A percentile compares a stretch with the other conserved stretches of the same genome.
Evolutionary conservation across 2,888 invertebrate species (phyloP).

Genomic region (Stictocephala bisonia): DNA sequence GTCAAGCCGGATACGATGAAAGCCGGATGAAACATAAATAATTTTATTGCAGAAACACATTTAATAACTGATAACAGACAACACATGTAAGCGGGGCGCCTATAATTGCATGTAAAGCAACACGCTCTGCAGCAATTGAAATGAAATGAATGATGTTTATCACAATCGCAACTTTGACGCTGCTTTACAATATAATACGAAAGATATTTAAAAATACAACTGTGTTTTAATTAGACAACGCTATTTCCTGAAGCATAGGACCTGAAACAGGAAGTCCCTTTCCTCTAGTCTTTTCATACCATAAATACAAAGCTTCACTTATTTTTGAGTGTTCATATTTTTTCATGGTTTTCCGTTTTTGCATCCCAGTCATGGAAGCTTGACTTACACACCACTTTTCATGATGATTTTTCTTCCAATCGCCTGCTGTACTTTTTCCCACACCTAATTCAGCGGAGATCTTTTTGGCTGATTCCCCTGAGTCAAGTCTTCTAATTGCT

Average conservation of each 20-base stretch:
- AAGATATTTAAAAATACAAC: too few relatives aligned
- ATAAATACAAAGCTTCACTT: constrained; percentile 24
- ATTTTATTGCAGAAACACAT: too few relatives aligned
- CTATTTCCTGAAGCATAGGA: constrained; percentile 43
- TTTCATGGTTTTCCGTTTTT: constrained; percentile 16
- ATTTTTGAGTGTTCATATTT: constrained; percentile 17
- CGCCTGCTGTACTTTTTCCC: constrained; percentile 2
- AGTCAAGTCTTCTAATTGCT: not conserved
- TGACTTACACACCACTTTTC: constrained; percentile 23
- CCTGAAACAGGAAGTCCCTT: constrained; percentile 29
- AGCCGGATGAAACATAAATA: too few relatives aligned
- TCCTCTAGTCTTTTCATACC: constrained; percentile 23
- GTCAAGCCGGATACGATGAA: too few relatives aligned
- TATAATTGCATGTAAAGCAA: too few relatives aligned
- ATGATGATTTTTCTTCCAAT: constrained; percentile 10
- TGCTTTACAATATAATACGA: too few relatives aligned
- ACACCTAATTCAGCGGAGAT: not conserved
- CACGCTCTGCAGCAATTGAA: too few relatives aligned
- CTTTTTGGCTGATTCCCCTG: constrained; percentile 15
- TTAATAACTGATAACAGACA: too few relatives aligned
- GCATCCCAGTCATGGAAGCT: not conserved
- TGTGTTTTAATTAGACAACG: too few relatives aligned
- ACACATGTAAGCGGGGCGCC: too few relatives aligned
- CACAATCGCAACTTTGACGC: too few relatives aligned
- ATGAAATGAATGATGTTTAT: too few relatives aligned